These are phyloP conservation scores for Pinna nobilis DNA, from an alignment of 1,140 invertebrate genomes.

Conservation along the genomic window DNA sequence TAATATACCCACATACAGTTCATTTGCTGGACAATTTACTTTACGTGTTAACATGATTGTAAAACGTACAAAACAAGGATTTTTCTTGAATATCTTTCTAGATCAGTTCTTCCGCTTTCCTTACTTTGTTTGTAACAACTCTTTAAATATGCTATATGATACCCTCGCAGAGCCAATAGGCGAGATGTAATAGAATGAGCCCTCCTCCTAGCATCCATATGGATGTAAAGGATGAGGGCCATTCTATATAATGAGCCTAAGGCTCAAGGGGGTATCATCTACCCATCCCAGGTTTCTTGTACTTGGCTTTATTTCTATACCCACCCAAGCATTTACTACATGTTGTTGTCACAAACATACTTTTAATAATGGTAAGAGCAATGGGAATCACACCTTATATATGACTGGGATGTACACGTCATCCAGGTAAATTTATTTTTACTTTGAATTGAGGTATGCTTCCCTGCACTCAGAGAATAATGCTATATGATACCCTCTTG, in stretches of 20 bases:
- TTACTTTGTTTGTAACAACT: too few relatives aligned
- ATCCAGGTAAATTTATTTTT: background rate
- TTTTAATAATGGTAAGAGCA: too few relatives aligned
- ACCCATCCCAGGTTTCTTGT: background rate
- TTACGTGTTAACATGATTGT: too few relatives aligned
- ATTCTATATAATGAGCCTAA: too few relatives aligned
- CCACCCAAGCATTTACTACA: background rate
- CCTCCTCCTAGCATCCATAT: background rate
- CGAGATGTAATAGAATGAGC: background rate
- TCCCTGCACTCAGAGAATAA: too few relatives aligned
- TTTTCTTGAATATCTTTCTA: too few relatives aligned
- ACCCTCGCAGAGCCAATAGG: background rate
- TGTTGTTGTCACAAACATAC: conserved; percentile 1
- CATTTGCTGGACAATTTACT: too few relatives aligned
- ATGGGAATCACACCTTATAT: background rate
- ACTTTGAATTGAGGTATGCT: background rate
- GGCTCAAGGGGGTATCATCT: background rate
- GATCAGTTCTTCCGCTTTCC: too few relatives aligned
- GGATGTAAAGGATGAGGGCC: background rate
- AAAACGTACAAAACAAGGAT: too few relatives aligned
- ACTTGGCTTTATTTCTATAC: too few relatives aligned
- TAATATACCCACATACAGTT: too few relatives aligned
- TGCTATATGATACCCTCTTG: background rate
- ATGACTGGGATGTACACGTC: background rate
- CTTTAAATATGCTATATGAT: conserved; percentile 4